phyloP scores from a whole-genome alignment of 2,888 invertebrate species.

The Amphipoea lucens region DNA sequence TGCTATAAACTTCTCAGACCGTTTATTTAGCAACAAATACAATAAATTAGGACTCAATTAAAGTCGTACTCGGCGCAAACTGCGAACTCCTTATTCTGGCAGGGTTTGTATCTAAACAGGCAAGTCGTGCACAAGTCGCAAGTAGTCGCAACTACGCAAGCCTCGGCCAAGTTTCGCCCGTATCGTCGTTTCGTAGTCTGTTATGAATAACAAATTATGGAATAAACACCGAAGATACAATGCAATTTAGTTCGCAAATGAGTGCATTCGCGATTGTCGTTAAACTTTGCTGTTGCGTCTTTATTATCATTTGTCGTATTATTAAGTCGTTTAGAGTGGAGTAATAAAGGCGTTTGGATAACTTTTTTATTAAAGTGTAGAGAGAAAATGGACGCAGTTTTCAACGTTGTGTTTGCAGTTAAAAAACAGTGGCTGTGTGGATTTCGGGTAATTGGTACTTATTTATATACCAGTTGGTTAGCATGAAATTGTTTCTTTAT shows the following conservation, averaged over 20 bases:
- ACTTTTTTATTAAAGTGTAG: not conserved
- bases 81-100: conserved; percentile 29
- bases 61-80: conserved; percentile 33
- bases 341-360: not conserved
- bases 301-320: conserved; percentile 14
- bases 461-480: not conserved
- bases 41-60: conserved; percentile 46
- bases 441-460: too few species aligned
- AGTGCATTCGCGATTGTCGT: conserved; percentile 32
- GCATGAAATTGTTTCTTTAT: not conserved
- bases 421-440: not conserved
- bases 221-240: conserved; percentile 52
- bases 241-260: conserved; percentile 45
- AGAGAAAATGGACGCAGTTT: not conserved
- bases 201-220: conserved; percentile 63
- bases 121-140: conserved; percentile 27
- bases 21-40: conserved; percentile 31
- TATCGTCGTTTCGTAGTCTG: conserved; percentile 44
- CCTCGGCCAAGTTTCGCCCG: conserved; percentile 45
- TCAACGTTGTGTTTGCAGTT: not conserved
- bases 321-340: not conserved
- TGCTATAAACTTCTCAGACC: not conserved
- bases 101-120: conserved; percentile 49
- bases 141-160: conserved; percentile 27
- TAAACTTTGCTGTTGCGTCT: conserved; percentile 10